These are phyloP conservation scores for Jacana jacana DNA, from an alignment of 2,113 vertebrate genomes.

Conservation along the genomic window DNA sequence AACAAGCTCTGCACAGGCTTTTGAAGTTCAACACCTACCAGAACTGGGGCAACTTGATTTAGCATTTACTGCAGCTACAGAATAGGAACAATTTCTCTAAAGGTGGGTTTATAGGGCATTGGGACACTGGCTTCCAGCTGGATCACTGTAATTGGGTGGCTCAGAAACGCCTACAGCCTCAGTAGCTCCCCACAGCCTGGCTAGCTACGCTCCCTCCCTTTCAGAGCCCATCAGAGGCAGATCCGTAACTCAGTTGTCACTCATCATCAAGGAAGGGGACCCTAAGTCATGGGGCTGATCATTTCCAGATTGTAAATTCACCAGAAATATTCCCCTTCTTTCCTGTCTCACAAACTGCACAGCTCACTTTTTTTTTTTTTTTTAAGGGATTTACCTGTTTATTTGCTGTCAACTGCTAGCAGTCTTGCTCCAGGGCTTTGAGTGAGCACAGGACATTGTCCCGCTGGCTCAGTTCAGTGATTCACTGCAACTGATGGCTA, in stretches of 20 bases:
- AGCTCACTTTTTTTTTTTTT: not conserved
- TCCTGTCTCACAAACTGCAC: not conserved
- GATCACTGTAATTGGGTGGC: not conserved
- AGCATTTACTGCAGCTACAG: not conserved
- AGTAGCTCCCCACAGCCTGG: not conserved
- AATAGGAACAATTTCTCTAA: not conserved
- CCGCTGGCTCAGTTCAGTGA: not conserved
- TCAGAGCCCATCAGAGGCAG: not conserved
- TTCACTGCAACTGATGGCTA: not conserved
- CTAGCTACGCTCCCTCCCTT: not conserved
- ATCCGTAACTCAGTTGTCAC: not conserved
- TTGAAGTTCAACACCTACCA: not conserved
- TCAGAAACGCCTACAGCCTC: not conserved
- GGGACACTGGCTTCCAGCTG: not conserved
- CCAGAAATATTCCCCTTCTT: not conserved
- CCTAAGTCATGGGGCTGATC: not conserved
- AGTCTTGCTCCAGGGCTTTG: not conserved
- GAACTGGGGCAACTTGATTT: not conserved
- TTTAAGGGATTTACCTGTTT: not conserved
- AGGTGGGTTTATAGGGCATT: not conserved
- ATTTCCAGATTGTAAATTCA: not conserved
- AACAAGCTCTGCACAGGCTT: accelerated
- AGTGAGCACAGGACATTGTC: not conserved
- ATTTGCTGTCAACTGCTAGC: not conserved
- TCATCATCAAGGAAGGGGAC: not conserved